phyloP scores from a whole-genome alignment of 2,113 vertebrate species.

The Panthera tigris region DNA sequence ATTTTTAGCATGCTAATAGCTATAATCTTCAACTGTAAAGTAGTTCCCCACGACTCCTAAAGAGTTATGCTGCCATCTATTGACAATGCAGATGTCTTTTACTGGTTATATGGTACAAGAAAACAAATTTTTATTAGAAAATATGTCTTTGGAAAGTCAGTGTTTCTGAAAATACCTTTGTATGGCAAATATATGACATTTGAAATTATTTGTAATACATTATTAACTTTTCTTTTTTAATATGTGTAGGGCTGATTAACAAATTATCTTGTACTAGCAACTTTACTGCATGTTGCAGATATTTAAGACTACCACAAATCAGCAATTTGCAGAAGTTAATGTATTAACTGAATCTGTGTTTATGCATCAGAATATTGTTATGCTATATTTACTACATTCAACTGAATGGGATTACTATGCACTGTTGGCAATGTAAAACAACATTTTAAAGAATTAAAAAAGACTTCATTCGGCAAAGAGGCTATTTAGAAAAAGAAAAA shows the following conservation, averaged over 20 bases:
- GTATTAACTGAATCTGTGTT: background rate
- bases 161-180: conserved; percentile 30
- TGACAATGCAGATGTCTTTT: conserved; percentile 34
- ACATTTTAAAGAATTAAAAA: background rate
- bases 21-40: conserved; percentile 15
- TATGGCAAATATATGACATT: background rate
- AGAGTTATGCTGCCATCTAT: conserved; percentile 87
- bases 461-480: background rate
- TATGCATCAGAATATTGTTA: background rate
- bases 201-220: background rate
- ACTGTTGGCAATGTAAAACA: background rate
- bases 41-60: background rate
- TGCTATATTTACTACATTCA: background rate
- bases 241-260: background rate
- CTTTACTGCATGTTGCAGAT: background rate
- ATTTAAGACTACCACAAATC: background rate
- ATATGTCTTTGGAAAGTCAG: background rate
- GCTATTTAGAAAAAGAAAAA: background rate
- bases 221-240: background rate
- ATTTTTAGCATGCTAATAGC: conserved; percentile 63
- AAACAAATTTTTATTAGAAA: background rate
- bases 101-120: background rate
- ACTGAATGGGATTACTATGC: background rate
- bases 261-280: background rate
- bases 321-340: background rate